Percentiles rank a stretch among this genome's conserved stretches.
Conservation (phyloP, 2,888 invertebrate species). For the Bedellia somnulentella region DNA sequence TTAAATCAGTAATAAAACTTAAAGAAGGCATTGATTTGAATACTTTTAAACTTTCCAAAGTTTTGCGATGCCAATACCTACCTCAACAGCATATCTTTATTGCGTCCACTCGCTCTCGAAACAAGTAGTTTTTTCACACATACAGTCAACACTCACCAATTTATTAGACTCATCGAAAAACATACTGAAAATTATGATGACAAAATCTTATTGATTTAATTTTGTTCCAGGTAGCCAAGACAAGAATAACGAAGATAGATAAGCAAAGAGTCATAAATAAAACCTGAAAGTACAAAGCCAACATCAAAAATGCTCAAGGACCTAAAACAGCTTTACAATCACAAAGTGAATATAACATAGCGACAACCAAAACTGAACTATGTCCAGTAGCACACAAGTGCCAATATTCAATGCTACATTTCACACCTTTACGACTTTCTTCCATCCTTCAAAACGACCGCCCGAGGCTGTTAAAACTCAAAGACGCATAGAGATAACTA, state of each 20-base stretch:
- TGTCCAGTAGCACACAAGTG: conserved; percentile 14
- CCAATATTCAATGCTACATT: conserved; percentile 14
- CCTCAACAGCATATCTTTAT: too few species aligned
- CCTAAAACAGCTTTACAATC: conserved; percentile 6
- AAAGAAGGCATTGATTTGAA: too few species aligned
- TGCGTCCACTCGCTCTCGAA: too few species aligned
- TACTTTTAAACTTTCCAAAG: too few species aligned
- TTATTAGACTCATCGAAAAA: background rate
- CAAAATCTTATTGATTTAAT: background rate
- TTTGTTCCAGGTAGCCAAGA: conserved; percentile 1
- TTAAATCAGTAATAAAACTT: too few species aligned
- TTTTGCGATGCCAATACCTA: too few species aligned
- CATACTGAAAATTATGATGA: background rate
- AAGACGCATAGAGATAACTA: too few species aligned
- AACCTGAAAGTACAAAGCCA: background rate
- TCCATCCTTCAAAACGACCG: conserved; percentile 26
- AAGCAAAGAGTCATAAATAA: background rate
- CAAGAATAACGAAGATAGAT: background rate
- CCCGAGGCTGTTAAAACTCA: conserved; percentile 19
- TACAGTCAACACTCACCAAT: background rate
- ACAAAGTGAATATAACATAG: conserved; percentile 11
- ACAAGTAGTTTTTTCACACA: too few species aligned
- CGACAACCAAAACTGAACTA: conserved; percentile 11
- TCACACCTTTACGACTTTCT: conserved; percentile 16
- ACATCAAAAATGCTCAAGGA: background rate